Base-by-base conservation (phyloP, 1,140 invertebrate species). In the Dendrolimus punctatus region DNA sequence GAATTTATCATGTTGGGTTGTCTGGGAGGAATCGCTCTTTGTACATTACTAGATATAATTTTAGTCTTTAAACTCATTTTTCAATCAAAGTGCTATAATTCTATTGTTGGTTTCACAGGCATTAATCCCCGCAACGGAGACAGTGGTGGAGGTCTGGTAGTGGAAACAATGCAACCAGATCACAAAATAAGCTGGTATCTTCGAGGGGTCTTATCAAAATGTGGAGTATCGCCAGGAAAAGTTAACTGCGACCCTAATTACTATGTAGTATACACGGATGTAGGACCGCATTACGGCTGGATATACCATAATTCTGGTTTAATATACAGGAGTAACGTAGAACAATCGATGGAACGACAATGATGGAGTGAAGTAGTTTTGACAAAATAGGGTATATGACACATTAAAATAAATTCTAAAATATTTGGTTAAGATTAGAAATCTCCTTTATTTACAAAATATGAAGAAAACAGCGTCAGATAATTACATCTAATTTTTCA, bases 81-180 rank as follows among this genome's bases (percentile, higher is more conserved):
- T 23, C 1, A 2, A 23, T 23, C 3, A 23, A 23, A 23, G 23
- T 23, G 23, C 23, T 23, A 23, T 23, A 3, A 38, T 39, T 44
- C 8, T 41, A 8, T 50, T 62, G 8, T 43, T 39, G 49, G 39
- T 67, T 69, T 63, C 71, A 6, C 48, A 91, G 90, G 87, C 61
- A 89, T 88, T 5, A 90, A 89, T 51, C 90, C 89, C 2, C 90
- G 90, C 41, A 91, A 91, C 62, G 91, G 91, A 2, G 91, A 92
- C 64, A 91, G 90, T 52, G 91, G 91, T 2, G 90, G 91, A 4
- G 90, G 90, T 6, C 78, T 92, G 61, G 80, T 90, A 0, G 73
- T 92, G 37, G 77, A 86, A 1, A 85, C 79, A 40, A 60, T 73
- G 5, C 79, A 84, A 47, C 59, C 64, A 0, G 79, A 89, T 56